phyloP scores from a whole-genome alignment of 2,888 invertebrate species.

The Dolichomitus sp. region DNA sequence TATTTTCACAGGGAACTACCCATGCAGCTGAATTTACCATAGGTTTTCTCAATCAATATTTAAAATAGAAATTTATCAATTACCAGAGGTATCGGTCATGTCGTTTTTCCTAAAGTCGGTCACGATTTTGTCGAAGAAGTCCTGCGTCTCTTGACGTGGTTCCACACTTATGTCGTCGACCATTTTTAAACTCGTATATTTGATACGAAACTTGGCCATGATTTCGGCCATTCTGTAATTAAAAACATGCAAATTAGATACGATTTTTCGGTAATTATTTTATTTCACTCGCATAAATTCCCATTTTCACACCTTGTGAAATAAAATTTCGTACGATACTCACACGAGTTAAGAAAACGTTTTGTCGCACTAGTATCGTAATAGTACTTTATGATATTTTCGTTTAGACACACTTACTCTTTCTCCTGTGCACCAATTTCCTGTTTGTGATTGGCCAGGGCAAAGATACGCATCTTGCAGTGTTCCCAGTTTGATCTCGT shows the following conservation, averaged over 20 bases:
- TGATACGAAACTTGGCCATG: slow-evolving; percentile 97
- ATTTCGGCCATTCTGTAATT: slow-evolving; percentile 95
- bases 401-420: slow-evolving; percentile 89
- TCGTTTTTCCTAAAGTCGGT: slow-evolving; percentile 89
- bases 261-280: not conserved
- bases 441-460: slow-evolving; percentile 93
- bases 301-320: too few relatives aligned
- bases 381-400: too few relatives aligned
- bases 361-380: too few relatives aligned
- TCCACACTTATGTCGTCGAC: slow-evolving; percentile 95
- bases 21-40: not conserved
- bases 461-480: slow-evolving; percentile 93
- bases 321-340: too few relatives aligned
- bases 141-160: slow-evolving; percentile 92
- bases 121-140: slow-evolving; percentile 91
- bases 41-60: not conserved
- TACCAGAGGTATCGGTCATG: slow-evolving; percentile 74
- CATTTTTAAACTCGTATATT: slow-evolving; percentile 96
- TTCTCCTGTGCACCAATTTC: slow-evolving; percentile 94
- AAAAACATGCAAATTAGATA: slow-evolving; percentile 52
- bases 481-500: slow-evolving; percentile 92
- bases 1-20: too few relatives aligned
- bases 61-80: slow-evolving; percentile 29
- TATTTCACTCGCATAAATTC: too few relatives aligned
- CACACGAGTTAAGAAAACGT: too few relatives aligned